Percentiles rank a stretch among this genome's conserved stretches.
Evolutionary conservation across 30 jellyfish, hydroid and myxozoan species (phyloP).

Genomic region (Morbakka virulenta): DNA sequence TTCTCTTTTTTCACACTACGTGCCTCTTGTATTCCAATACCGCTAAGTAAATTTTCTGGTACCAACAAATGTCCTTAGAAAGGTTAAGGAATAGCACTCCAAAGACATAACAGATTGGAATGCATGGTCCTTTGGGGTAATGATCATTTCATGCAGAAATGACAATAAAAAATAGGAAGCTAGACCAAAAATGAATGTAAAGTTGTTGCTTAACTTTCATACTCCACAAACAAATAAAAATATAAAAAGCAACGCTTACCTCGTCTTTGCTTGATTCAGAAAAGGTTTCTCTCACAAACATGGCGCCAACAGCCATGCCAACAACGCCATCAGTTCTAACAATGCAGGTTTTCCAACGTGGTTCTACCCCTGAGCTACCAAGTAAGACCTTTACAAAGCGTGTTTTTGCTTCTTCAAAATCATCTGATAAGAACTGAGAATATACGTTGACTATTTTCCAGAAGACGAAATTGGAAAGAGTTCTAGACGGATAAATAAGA

Average conservation of each 20-base stretch:
- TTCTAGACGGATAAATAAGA: conserved; percentile 26
- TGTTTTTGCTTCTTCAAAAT: conserved; percentile 45
- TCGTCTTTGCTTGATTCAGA: conserved; percentile 51
- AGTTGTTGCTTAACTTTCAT: too few species aligned
- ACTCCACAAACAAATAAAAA: too few species aligned
- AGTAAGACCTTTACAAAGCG: conserved; percentile 50
- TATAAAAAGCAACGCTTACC: conserved; percentile 23
- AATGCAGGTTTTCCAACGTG: conserved; percentile 85
- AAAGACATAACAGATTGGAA: too few species aligned
- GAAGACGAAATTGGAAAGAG: conserved; percentile 28
- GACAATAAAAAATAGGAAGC: too few species aligned
- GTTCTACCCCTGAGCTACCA: conserved; percentile 52
- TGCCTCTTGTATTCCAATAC: too few species aligned
- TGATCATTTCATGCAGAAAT: too few species aligned
- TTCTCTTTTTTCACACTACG: too few species aligned
- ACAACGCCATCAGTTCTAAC: conserved; percentile 36
- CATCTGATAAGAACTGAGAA: conserved; percentile 63
- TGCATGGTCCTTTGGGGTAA: too few species aligned
- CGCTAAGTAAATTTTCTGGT: too few species aligned
- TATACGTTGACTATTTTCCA: conserved; percentile 40
- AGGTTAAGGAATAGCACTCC: too few species aligned
- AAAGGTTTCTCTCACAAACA: conserved; percentile 72
- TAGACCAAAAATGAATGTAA: too few species aligned
- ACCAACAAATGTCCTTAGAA: too few species aligned
- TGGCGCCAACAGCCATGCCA: conserved; percentile 86